These are phyloP conservation scores for Portunus trituberculatus DNA, from an alignment of 1,140 invertebrate species.

Conservation along the genomic window DNA sequence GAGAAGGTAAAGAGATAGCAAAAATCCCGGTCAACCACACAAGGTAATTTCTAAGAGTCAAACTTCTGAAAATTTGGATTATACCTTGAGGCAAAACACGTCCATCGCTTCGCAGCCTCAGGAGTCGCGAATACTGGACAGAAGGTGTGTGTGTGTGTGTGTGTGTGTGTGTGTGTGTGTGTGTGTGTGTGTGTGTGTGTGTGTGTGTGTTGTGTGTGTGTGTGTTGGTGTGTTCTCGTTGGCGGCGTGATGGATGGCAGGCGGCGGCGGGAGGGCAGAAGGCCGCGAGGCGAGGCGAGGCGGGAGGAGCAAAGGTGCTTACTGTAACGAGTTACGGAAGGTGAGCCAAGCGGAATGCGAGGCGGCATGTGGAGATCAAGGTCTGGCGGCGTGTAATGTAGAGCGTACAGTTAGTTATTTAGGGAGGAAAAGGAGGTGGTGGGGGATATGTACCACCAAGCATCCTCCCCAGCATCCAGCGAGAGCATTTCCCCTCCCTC, in stretches of 20 bases:
- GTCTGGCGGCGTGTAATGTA: background rate
- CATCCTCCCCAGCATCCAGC: background rate
- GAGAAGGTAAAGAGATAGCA: too few species aligned
- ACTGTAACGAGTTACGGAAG: background rate
- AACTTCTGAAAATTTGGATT: too few species aligned
- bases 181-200: background rate
- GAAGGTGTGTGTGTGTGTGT: background rate
- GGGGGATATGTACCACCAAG: background rate
- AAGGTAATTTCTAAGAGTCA: too few species aligned
- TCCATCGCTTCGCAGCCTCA: too few species aligned
- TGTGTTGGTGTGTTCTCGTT: background rate
- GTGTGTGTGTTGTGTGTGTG: background rate
- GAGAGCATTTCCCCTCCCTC: background rate
- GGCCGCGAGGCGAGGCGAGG: too few species aligned
- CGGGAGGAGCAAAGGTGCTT: background rate
- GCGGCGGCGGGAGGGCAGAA: background rate
- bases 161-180: background rate
- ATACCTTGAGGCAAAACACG: too few species aligned
- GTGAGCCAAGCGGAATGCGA: background rate
- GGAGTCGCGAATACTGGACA: background rate
- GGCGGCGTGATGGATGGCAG: background rate
- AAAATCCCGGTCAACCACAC: too few species aligned
- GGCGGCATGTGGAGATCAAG: background rate
- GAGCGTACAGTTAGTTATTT: constrained; percentile 7
- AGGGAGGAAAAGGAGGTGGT: background rate